Evolutionary conservation across 2,888 invertebrate genomes (phyloP).

Genomic region (Lithodes maja): DNA sequence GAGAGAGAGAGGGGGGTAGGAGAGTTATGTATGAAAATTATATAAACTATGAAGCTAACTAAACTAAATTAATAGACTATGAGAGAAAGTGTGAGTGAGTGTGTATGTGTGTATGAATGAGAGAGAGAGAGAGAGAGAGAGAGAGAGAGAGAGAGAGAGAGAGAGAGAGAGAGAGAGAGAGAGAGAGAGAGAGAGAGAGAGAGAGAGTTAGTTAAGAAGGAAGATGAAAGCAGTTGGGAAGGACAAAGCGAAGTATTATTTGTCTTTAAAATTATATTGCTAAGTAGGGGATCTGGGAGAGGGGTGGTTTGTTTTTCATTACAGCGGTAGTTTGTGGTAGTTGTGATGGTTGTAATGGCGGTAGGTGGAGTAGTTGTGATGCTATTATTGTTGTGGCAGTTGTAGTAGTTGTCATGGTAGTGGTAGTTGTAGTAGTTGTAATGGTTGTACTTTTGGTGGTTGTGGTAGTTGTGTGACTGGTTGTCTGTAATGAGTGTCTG

Average conservation of each 20-base stretch:
- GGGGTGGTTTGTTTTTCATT: neutral
- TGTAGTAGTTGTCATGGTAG: neutral
- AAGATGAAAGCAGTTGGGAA: no score
- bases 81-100: no score
- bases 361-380: neutral
- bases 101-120: no score
- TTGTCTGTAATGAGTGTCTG: neutral
- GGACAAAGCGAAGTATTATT: no score
- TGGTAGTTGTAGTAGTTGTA: neutral
- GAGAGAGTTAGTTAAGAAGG: neutral
- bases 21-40: no score
- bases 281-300: neutral
- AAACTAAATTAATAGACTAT: no score
- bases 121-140: no score
- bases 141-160: no score
- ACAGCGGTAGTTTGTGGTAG: neutral
- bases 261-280: no score
- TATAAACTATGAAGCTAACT: no score
- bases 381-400: neutral
- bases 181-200: neutral
- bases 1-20: no score
- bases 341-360: neutral
- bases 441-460: neutral
- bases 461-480: neutral
- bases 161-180: neutral